Evolutionary conservation across 2,113 vertebrate species (phyloP), one percentile per base, ranked within the genome.

Genomic region (Catharus fuscescens): DNA sequence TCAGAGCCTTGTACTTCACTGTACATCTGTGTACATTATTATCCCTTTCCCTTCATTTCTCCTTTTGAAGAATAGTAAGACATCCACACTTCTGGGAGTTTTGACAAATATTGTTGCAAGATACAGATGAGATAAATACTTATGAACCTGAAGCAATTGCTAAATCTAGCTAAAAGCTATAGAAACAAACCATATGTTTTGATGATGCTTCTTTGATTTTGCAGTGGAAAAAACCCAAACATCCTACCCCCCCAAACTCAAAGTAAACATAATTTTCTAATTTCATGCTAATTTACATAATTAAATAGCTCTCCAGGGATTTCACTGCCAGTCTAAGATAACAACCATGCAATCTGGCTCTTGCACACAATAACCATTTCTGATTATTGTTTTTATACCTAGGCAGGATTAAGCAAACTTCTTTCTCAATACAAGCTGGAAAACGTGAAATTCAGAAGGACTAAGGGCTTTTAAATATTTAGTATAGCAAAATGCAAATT

Each of bases 261-360:
- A 89, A 80, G 61, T 40, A 62, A 79, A 84, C 11, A 19, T 71
- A 28, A 9, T 88, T 94, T 69, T 67, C 40, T 83, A 84, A 70
- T 53, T 81, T 72, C 40, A 60, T 23, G 31, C 10, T 76, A 57
- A 86, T 87, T 83, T 92, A 69, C 32, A 86, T 90, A 65, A 86
- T 70, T 61, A 80, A 92, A 28, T 61, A 34, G 50, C 10, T 59
- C 67, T 32, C n/a, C 42, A 45, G 38, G 50, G 38, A 25, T 61
- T 80, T 94, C 45, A 42, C 50, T 88, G 90, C n/a, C 48, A 34
- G 60, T 84, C 54, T 69, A 54, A 90, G 79, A 85, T 86, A 95
- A 93, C 19, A 54, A 38, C 53, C 17, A 42, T 42, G 25, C 36
- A 88, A 34, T 59, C 69, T 90, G 71, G 61, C 31, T 92, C 60